Base-by-base conservation (phyloP, 1,140 invertebrate species). In the Drosophila subobscura region DNA sequence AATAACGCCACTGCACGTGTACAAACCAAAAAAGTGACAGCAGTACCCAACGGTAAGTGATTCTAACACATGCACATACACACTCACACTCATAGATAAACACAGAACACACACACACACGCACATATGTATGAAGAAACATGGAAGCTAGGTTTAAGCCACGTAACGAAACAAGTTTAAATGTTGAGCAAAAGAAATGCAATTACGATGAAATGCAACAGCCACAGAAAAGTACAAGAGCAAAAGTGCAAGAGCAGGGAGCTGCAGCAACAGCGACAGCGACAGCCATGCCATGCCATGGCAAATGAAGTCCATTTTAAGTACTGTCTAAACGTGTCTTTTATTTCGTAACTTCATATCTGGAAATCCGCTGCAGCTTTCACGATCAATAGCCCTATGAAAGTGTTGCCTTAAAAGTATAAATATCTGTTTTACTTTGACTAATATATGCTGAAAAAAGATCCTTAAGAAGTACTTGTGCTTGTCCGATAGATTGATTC, bases 1-100 rank as follows among this genome's bases (percentile, higher is more conserved):
- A 99, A 99, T 94, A 99, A 98, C 94, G 97, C 98, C 78, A 99
- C 98, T 88, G 97, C 97, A 81, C 95, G 97, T 94, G 97, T 99
- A 92, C 97, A 98, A 95, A 98, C 97, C 91, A 99, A 99, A 95
- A 99, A 99, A 94, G 96, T 97, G 91, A 81, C 90, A 79, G 94
- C 97, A 90, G 95, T 98, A 92, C 97, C 97, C 85, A 97, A 98
- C 94, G 97, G 97, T 98, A 95, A 95, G 96, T 93, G 84, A 55
- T 74, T 78, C 72, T 91, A 79, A 83, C 86, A 63, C 40, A 42
- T 71, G 55, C 37, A 74, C 50, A 58, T 22, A 63, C 8, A 67
- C 56, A 58, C 54, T 56, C 59, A 57, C 64, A 65, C 64, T 47
- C 44, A 53, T 50, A 56, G 29, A 44, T 25, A 57, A 33, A 59